phyloP scores from a whole-genome alignment of 1,140 invertebrate genomes.

The Paralvinella palmiformis region DNA sequence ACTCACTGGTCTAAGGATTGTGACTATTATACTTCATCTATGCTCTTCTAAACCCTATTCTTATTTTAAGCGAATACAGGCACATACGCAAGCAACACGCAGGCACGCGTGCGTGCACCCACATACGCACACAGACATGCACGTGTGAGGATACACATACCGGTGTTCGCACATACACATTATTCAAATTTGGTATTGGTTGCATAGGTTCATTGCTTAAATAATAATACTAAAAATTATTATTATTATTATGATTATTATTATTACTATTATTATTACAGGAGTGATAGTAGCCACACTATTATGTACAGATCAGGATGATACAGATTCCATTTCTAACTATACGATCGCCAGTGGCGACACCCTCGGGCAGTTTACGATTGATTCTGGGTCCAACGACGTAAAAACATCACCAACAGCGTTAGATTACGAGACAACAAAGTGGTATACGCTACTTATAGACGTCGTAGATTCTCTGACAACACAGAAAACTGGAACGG shows the following conservation, averaged over 20 bases:
- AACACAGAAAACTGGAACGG: background rate
- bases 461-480: background rate
- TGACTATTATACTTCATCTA: background rate
- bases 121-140: background rate
- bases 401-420: background rate
- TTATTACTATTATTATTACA: background rate
- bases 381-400: background rate
- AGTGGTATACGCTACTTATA: background rate
- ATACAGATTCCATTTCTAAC: background rate
- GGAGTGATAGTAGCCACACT: background rate
- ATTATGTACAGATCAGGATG: background rate
- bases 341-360: conserved; percentile 2
- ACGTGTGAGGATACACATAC: background rate
- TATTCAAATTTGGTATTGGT: background rate
- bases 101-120: background rate
- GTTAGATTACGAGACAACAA: conserved; percentile 5
- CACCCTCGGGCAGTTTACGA: background rate
- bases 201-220: background rate
- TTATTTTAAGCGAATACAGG: background rate
- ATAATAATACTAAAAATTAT: background rate
- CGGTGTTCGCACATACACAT: background rate
- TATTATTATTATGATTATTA: background rate
- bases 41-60: background rate
- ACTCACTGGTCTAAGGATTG: background rate
- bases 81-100: background rate